Base-by-base conservation (phyloP, 1,140 invertebrate species). In the Bradynema listronoti region DNA sequence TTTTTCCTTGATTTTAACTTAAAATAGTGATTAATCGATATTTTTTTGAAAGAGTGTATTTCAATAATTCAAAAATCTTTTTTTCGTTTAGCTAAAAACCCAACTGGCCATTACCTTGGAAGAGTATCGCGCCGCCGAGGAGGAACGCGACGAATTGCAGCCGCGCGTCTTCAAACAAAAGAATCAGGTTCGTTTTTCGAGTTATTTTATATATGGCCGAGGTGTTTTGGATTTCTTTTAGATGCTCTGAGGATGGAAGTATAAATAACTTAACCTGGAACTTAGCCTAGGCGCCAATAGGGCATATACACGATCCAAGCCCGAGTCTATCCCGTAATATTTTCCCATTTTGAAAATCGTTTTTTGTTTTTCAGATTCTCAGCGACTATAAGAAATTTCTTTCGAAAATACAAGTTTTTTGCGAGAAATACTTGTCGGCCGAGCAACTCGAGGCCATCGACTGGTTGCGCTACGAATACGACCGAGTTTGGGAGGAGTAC, bases 351-450 rank as follows among this genome's bases (percentile, higher is more conserved):
- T n/a, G n/a, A n/a, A n/a, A n/a, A n/a, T n/a, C n/a, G n/a, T n/a
- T n/a, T n/a, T n/a, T n/a, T n/a, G n/a, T n/a, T n/a, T n/a, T n/a
- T n/a, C n/a, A n/a, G n/a, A n/a, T n/a, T n/a, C n/a, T n/a, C n/a
- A n/a, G n/a, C n/a, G n/a, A n/a, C n/a, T 50, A 50, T 32, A 50
- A 50, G n/a, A 29, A n/a, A n/a, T 50, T 50, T n/a, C 16, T 50
- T 2, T 50, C 47, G 5, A 30, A n/a, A 30, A 16, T 50, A 3
- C 47, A 50, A 24, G 47, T 30, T 16, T 50, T 50, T 32, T 50
- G 47, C 47, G 34, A 19, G n/a, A 30, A 25, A 9, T 5, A 30
- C 14, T 5, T 29, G 16, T 50, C 47, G 5, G 27, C 34, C 16
- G 3, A 43, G 6, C 22, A 43, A 22, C 3, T n/a, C 5, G n/a